These are phyloP conservation scores for Otolemur garnettii DNA, from an alignment of 2,113 vertebrate species.

Conservation along the genomic window DNA sequence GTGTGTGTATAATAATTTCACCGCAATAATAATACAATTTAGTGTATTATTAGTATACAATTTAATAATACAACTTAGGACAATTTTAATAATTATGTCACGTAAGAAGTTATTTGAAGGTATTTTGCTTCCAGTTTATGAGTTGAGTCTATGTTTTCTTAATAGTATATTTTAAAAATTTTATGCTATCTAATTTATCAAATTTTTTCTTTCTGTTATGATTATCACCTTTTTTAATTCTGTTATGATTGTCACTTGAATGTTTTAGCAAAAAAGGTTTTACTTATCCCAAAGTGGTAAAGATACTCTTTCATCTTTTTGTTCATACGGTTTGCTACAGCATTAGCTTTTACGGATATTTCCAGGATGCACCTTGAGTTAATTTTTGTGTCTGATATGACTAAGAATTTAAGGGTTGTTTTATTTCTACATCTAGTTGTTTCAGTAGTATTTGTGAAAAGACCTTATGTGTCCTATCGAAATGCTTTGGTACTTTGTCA, in stretches of 20 bases:
- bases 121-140: neutral
- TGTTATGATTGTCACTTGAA: neutral
- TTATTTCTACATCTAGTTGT: neutral
- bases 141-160: neutral
- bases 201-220: neutral
- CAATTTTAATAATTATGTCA: neutral
- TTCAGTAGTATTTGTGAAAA: neutral
- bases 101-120: neutral
- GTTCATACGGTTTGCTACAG: neutral
- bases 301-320: neutral
- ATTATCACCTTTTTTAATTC: neutral
- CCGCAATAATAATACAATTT: neutral
- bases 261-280: neutral
- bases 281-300: neutral
- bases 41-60: neutral
- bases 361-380: neutral
- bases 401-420: neutral
- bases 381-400: neutral
- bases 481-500: neutral
- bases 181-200: neutral
- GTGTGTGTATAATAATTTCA: neutral
- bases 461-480: neutral
- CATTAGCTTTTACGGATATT: neutral
- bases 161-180: neutral
- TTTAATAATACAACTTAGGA: neutral